Evolutionary conservation across 2,888 invertebrate genomes (phyloP).

Genomic region (Papilio demoleus): DNA sequence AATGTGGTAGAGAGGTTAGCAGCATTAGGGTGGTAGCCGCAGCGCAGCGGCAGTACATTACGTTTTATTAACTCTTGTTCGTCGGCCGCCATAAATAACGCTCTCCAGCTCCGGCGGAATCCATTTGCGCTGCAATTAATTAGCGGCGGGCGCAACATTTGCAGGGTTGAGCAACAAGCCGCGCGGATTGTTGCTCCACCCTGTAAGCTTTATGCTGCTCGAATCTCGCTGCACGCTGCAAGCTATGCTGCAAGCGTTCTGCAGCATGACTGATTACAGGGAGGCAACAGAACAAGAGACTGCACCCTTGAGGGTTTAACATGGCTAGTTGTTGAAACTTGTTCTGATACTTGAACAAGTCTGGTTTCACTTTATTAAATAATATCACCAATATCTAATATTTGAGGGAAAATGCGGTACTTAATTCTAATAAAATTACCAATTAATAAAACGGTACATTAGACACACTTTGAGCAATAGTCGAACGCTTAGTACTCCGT

Average conservation of each 20-base stretch:
- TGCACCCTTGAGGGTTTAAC: not conserved
- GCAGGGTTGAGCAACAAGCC: too few relatives aligned
- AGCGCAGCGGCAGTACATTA: not conserved
- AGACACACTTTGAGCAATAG: not conserved
- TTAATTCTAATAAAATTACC: not conserved
- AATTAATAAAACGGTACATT: not conserved
- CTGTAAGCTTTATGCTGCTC: not conserved
- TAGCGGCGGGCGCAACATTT: constrained; percentile 20
- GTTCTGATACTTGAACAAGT: too few relatives aligned
- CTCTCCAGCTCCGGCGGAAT: constrained; percentile 19
- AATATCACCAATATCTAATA: too few relatives aligned
- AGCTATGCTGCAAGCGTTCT: not conserved
- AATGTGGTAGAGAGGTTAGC: constrained; percentile 4
- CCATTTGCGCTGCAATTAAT: constrained; percentile 31
- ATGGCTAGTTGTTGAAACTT: too few relatives aligned
- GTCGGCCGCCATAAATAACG: constrained; percentile 26
- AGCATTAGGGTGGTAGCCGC: not conserved
- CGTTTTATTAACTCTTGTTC: constrained; percentile 12
- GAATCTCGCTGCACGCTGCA: not conserved
- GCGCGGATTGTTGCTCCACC: constrained; percentile 13
- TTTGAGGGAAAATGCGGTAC: too few relatives aligned
- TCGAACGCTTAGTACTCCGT: not conserved
- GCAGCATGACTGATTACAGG: not conserved
- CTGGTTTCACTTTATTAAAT: too few relatives aligned
- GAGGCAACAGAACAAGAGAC: not conserved